These are phyloP conservation scores for Oceanites oceanicus DNA, from an alignment of 2,113 vertebrate species.

Conservation along the genomic window DNA sequence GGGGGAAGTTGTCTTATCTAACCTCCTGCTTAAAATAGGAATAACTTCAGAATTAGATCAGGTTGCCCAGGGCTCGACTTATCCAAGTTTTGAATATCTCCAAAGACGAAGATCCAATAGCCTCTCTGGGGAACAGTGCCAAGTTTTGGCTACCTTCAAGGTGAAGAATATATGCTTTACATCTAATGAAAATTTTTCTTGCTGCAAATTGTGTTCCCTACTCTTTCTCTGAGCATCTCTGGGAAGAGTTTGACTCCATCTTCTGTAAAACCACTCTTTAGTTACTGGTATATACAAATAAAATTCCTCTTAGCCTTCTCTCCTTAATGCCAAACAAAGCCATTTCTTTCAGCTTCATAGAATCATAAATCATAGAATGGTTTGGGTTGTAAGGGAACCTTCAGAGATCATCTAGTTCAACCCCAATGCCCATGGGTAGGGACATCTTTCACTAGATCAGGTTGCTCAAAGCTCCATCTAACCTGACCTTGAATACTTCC, in stretches of 20 bases:
- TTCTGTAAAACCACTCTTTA: no score
- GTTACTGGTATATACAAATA: no score
- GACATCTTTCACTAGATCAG: not conserved
- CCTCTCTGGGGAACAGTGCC: not conserved
- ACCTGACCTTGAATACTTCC: not conserved
- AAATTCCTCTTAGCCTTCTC: no score
- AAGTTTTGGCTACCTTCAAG: not conserved
- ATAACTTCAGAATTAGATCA: not conserved
- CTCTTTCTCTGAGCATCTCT: not conserved
- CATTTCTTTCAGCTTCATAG: no score
- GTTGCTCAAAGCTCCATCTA: not conserved
- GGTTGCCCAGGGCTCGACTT: not conserved
- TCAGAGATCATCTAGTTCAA: not conserved
- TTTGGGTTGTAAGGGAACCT: not conserved
- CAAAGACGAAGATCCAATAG: not conserved
- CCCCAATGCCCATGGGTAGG: rapidly evolving
- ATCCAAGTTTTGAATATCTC: not conserved
- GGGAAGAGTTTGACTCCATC: no score
- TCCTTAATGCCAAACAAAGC: no score
- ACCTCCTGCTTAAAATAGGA: not conserved
- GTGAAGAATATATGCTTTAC: not conserved
- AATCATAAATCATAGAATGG: not conserved
- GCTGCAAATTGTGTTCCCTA: not conserved
- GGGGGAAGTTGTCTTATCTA: not conserved
- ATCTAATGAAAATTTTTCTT: not conserved